phyloP scores from a whole-genome alignment of 2,888 invertebrate genomes.

The Polydrusus tereticollis region DNA sequence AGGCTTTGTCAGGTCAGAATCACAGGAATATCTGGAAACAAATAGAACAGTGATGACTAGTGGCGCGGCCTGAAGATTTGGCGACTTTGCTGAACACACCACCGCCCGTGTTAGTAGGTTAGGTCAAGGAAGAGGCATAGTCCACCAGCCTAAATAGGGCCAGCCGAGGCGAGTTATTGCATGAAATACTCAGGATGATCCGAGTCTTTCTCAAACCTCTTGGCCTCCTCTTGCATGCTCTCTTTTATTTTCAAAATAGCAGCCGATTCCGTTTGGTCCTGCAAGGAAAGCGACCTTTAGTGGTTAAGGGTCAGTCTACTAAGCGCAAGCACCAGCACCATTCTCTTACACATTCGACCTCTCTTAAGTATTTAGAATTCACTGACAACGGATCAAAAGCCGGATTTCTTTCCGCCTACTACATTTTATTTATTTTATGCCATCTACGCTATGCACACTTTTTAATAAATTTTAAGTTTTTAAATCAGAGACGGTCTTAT shows the following conservation, averaged over 20 bases:
- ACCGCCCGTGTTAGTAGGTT: slow-evolving; percentile 67
- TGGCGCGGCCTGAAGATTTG: slow-evolving; percentile 63
- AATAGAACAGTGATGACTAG: slow-evolving; percentile 67
- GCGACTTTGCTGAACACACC: slow-evolving; percentile 66
- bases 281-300: slow-evolving; percentile 70
- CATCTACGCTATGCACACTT: too few species aligned
- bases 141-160: slow-evolving; percentile 65
- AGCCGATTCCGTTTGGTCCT: slow-evolving; percentile 96
- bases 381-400: background rate
- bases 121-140: slow-evolving; percentile 61
- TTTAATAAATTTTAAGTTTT: too few species aligned
- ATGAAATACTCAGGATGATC: slow-evolving; percentile 98
- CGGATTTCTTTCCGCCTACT: too few species aligned
- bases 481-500: too few species aligned
- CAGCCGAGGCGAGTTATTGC: slow-evolving; percentile 80
- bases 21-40: slow-evolving; percentile 69
- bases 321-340: slow-evolving; percentile 60
- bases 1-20: slow-evolving; percentile 61
- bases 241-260: slow-evolving; percentile 99
- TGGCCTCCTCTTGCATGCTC: slow-evolving; percentile 99
- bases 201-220: slow-evolving; percentile 97
- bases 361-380: slow-evolving; percentile 22
- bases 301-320: slow-evolving; percentile 68
- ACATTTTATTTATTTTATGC: too few species aligned
- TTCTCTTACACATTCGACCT: slow-evolving; percentile 38